phyloP scores from a whole-genome alignment of 2,797 vertebrate genomes.

The Microctenopoma lineatum region DNA sequence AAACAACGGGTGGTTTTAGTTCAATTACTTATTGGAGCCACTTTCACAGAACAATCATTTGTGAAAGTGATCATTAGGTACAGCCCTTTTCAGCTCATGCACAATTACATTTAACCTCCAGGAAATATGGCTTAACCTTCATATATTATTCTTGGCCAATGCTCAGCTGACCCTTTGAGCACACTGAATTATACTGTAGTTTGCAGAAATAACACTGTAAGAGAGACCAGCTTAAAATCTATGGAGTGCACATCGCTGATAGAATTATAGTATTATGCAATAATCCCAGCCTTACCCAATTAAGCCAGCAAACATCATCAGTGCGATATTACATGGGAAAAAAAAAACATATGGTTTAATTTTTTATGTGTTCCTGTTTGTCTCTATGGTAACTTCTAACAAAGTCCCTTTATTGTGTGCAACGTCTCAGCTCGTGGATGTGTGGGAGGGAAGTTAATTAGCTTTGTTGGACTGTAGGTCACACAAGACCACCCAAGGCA shows the following conservation, averaged over 20 bases:
- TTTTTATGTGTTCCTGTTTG: slow-evolving; percentile 20
- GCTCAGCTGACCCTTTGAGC: slow-evolving; percentile 9
- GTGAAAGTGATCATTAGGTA: neutral
- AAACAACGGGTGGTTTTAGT: neutral
- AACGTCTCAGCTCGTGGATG: slow-evolving; percentile 28
- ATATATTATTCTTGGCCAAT: slow-evolving; percentile 4
- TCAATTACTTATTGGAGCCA: neutral
- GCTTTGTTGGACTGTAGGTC: slow-evolving; percentile 41
- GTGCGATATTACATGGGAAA: slow-evolving; percentile 7
- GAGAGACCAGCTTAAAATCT: slow-evolving; percentile 35
- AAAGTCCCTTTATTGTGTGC: slow-evolving; percentile 37
- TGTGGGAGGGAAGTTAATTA: slow-evolving; percentile 51
- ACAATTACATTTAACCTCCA: slow-evolving; percentile 5
- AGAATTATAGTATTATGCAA: slow-evolving; percentile 14
- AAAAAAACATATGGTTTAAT: slow-evolving; percentile 16
- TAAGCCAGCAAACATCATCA: neutral
- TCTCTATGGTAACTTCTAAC: slow-evolving; percentile 54
- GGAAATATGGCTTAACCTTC: slow-evolving; percentile 9
- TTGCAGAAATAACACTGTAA: slow-evolving; percentile 8
- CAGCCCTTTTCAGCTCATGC: neutral
- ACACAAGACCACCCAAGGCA: slow-evolving; percentile 28
- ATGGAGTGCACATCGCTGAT: neutral
- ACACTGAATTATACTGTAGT: slow-evolving; percentile 16
- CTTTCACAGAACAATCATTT: neutral
- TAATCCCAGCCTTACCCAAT: slow-evolving; percentile 12